A percentile compares a stretch with the other conserved stretches of the same genome.
phyloP scores from a whole-genome alignment of 2,797 vertebrate genomes.

The Lacerta bilineata region DNA sequence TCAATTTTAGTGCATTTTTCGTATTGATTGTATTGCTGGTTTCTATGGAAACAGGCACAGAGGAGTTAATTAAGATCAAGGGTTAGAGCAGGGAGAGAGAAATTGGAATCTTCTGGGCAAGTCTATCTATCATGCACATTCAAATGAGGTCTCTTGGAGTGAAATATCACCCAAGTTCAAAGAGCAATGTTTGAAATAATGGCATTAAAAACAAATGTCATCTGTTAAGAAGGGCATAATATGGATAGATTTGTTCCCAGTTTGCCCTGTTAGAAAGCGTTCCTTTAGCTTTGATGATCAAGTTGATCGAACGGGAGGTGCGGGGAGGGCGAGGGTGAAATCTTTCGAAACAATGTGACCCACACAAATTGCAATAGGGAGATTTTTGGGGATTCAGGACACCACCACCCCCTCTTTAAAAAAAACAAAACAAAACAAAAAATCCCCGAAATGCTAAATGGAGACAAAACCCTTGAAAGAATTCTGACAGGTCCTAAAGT shows the following conservation, averaged over 20 bases:
- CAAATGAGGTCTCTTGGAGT: slow-evolving; percentile 70
- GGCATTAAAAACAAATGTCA: slow-evolving; percentile 73
- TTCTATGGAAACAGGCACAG: slow-evolving; percentile 75
- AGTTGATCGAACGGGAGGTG: slow-evolving; percentile 54
- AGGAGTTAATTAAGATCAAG: slow-evolving; percentile 80
- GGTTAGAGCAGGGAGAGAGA: slow-evolving; percentile 69
- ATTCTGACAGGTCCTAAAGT: neutral
- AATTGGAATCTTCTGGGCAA: slow-evolving; percentile 74
- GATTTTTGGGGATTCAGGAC: slow-evolving; percentile 41
- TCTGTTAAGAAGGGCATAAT: slow-evolving; percentile 69
- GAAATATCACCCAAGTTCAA: slow-evolving; percentile 69
- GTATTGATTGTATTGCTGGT: slow-evolving; percentile 75
- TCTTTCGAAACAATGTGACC: slow-evolving; percentile 4
- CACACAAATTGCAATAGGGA: slow-evolving; percentile 48
- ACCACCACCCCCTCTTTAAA: slow-evolving; percentile 19
- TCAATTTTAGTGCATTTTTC: slow-evolving; percentile 44
- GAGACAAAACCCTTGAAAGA: neutral
- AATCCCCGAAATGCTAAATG: neutral
- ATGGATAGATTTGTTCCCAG: slow-evolving; percentile 56
- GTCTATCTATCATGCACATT: slow-evolving; percentile 77
- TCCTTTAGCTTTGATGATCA: slow-evolving; percentile 65
- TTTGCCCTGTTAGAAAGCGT: slow-evolving; percentile 59
- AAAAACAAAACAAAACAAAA: too few relatives aligned
- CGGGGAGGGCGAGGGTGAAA: too few relatives aligned
- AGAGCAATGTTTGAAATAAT: slow-evolving; percentile 58